phyloP scores from a whole-genome alignment of 2,888 invertebrate species.

The Dicranocentrus wangi region DNA sequence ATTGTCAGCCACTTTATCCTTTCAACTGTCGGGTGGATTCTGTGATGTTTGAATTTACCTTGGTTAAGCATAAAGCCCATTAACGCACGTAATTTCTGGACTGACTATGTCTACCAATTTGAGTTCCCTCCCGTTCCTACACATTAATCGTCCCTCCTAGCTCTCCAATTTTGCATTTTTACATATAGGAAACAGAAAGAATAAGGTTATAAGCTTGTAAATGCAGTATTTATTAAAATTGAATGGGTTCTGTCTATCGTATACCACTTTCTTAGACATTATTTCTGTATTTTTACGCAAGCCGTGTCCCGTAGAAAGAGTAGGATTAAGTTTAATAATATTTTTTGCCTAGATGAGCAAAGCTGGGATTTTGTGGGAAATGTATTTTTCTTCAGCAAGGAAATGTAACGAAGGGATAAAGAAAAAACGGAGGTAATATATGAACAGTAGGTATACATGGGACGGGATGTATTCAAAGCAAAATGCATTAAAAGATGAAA shows the following conservation, averaged over 20 bases:
- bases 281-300: slow-evolving; percentile 37
- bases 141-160: too few relatives aligned
- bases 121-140: too few relatives aligned
- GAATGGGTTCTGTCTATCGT: slow-evolving; percentile 41
- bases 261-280: slow-evolving; percentile 1
- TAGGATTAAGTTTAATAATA: slow-evolving; percentile 58
- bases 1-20: too few relatives aligned
- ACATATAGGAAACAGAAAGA: neutral
- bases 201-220: neutral
- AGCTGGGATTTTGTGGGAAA: slow-evolving; percentile 43
- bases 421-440: neutral
- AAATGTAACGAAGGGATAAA: slow-evolving; percentile 43
- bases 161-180: too few relatives aligned
- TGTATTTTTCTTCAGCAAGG: slow-evolving; percentile 23
- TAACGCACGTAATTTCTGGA: too few relatives aligned
- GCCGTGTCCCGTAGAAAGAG: neutral
- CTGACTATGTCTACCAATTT: too few relatives aligned
- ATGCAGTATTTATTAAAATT: slow-evolving; percentile 54
- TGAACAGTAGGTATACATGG: neutral
- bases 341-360: slow-evolving; percentile 55
- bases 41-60: too few relatives aligned
- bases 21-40: too few relatives aligned
- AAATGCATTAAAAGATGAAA: slow-evolving; percentile 50
- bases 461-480: slow-evolving; percentile 1
- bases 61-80: too few relatives aligned